Conservation (phyloP, 2,888 invertebrate species). For the Camponotus fellah region DNA sequence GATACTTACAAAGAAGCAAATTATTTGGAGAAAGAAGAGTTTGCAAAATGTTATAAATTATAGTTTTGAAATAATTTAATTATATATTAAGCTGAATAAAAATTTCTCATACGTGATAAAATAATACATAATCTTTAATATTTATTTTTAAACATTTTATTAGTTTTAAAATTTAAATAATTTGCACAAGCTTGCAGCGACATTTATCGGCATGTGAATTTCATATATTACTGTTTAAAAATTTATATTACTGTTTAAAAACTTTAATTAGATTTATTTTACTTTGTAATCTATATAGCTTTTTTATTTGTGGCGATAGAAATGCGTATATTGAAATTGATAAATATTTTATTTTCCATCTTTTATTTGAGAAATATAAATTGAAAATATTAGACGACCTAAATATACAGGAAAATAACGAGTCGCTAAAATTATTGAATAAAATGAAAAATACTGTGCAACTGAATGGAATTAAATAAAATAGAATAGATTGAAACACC, state of each 20-base stretch:
- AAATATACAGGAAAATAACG: neutral
- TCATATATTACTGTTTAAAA: neutral
- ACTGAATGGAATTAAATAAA: neutral
- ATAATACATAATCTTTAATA: neutral
- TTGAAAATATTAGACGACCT: neutral
- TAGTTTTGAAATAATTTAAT: neutral
- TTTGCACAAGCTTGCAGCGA: neutral
- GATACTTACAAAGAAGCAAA: neutral
- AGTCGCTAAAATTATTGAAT: neutral
- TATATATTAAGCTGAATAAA: neutral
- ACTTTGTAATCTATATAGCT: neutral
- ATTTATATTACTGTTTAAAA: neutral
- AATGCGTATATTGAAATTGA: neutral
- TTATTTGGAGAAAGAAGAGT: neutral
- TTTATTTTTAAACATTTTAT: neutral
- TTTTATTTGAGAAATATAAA: neutral
- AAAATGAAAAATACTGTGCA: neutral
- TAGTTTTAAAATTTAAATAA: neutral
- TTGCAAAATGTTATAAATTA: neutral
- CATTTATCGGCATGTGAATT: neutral
- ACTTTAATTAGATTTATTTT: neutral
- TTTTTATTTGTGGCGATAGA: neutral
- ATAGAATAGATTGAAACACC: neutral
- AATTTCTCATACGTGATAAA: neutral
- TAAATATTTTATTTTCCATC: neutral